phyloP scores from a whole-genome alignment of 2,888 invertebrate genomes.

The Synanthedon formicaeformis region DNA sequence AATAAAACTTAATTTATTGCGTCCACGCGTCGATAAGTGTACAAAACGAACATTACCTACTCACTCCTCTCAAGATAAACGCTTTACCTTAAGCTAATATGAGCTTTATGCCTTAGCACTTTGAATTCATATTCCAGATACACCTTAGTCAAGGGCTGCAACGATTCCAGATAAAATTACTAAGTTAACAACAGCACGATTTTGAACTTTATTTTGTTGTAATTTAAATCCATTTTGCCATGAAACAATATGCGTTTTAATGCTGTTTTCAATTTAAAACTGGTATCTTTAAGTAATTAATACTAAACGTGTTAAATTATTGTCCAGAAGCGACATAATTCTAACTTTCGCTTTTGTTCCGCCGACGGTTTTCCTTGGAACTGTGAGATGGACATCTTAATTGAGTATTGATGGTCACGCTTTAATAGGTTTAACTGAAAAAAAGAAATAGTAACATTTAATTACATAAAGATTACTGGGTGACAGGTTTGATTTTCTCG shows the following conservation, averaged over 20 bases:
- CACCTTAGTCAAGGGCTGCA: neutral
- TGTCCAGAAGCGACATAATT: constrained; percentile 23
- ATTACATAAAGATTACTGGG: no score
- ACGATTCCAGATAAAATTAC: neutral
- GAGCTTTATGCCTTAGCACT: neutral
- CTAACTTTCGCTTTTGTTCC: constrained; percentile 15
- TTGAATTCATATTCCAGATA: neutral
- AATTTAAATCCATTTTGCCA: neutral
- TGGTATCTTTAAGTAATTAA: constrained; percentile 19
- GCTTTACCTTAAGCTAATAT: neutral
- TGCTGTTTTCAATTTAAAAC: neutral
- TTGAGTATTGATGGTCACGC: constrained; percentile 6
- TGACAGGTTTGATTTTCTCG: no score
- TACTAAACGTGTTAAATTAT: constrained; percentile 39
- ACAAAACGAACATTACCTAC: constrained; percentile 23
- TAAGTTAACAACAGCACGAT: neutral
- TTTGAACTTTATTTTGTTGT: neutral
- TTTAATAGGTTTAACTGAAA: constrained; percentile 5
- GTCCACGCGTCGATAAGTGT: constrained; percentile 41
- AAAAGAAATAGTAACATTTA: neutral
- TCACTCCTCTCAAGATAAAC: constrained; percentile 15
- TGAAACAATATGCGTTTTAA: neutral
- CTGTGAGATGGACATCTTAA: constrained; percentile 13
- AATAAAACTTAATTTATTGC: constrained; percentile 62
- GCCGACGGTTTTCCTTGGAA: constrained; percentile 16